Evolutionary conservation across 2,113 vertebrate genomes (phyloP).

Genomic region (Silurus meridionalis): DNA sequence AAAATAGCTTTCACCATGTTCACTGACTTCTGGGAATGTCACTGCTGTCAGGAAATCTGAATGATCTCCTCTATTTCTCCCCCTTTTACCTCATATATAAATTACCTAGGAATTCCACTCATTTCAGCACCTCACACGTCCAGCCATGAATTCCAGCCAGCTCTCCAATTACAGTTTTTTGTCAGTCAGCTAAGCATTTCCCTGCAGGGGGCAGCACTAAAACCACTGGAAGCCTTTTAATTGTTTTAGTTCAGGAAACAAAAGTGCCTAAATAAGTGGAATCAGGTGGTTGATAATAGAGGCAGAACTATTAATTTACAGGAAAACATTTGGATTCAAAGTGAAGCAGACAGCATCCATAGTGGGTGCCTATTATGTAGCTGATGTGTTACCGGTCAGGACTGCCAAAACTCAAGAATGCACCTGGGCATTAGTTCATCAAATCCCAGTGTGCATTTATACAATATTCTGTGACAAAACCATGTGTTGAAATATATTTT

Average conservation of each 20-base stretch:
- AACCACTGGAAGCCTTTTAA: not conserved
- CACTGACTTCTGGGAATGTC: not conserved
- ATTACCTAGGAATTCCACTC: not conserved
- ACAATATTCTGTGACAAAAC: not conserved
- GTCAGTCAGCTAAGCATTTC: not conserved
- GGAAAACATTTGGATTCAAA: not conserved
- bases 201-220: not conserved
- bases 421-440: not conserved
- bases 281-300: constrained; percentile 26
- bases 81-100: not conserved
- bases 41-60: constrained; percentile 12
- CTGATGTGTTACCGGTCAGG: not conserved
- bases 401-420: not conserved
- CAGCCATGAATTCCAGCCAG: not conserved
- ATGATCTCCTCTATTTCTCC: not conserved
- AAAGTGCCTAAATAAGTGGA: constrained; percentile 17
- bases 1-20: not conserved
- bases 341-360: not conserved
- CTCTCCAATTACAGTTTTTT: not conserved
- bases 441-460: not conserved
- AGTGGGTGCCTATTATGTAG: constrained; percentile 4
- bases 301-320: constrained; percentile 1
- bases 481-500: not conserved
- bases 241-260: not conserved
- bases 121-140: not conserved